These are phyloP conservation scores for Myopa testacea DNA, from an alignment of 2,888 invertebrate species.

Conservation along the genomic window DNA sequence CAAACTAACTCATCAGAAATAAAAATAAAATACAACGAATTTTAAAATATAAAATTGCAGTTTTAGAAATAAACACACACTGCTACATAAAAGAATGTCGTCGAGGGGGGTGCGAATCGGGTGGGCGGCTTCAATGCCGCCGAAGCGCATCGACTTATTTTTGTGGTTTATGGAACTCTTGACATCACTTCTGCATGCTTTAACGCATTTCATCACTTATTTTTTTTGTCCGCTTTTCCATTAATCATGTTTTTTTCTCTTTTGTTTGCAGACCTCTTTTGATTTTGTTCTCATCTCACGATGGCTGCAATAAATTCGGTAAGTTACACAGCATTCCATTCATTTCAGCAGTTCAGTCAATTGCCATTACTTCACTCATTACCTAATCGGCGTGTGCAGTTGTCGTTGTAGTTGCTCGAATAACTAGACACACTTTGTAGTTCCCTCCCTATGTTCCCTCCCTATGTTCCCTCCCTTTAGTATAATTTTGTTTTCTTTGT, in stretches of 20 bases:
- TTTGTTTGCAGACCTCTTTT: slow-evolving; percentile 42
- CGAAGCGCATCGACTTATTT: slow-evolving; percentile 39
- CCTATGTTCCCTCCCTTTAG: no score
- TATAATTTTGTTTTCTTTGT: no score
- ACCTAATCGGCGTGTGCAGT: no score
- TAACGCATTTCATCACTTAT: slow-evolving; percentile 42
- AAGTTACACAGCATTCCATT: slow-evolving; percentile 52
- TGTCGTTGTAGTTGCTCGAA: no score
- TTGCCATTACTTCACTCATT: no score
- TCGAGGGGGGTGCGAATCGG: background rate
- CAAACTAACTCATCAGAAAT: background rate
- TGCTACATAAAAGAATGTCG: background rate
- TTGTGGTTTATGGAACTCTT: slow-evolving; percentile 37
- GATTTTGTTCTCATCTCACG: slow-evolving; percentile 49
- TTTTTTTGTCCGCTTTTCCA: slow-evolving; percentile 30
- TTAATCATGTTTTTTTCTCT: slow-evolving; percentile 34
- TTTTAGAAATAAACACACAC: background rate
- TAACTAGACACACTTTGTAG: no score
- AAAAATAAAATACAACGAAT: background rate
- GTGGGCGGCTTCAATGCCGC: slow-evolving; percentile 41
- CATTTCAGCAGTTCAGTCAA: no score
- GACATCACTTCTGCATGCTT: slow-evolving; percentile 35
- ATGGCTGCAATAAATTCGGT: slow-evolving; percentile 68
- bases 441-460: no score
- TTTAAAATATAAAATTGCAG: background rate